Conservation (phyloP, 1,140 invertebrate genomes). For the Anastatus disparis region DNA sequence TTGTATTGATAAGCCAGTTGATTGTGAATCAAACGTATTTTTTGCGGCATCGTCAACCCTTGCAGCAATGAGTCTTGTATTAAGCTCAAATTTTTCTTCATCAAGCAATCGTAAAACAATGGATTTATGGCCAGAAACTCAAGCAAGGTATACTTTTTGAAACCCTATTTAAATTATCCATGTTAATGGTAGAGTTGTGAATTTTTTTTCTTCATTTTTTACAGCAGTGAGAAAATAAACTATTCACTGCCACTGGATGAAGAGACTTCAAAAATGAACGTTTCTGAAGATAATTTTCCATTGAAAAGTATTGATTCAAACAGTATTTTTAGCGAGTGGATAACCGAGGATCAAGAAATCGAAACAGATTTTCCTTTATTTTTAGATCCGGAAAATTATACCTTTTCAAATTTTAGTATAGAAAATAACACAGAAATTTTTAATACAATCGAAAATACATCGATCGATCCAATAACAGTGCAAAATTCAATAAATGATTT, state of each 20-base stretch:
- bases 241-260: not conserved
- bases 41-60: constrained; percentile 46
- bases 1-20: constrained; percentile 45
- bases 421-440: not conserved
- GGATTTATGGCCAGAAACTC: not conserved
- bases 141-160: too few relatives aligned
- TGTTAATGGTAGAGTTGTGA: too few relatives aligned
- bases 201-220: too few relatives aligned
- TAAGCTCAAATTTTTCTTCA: constrained; percentile 48
- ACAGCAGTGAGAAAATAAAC: not conserved
- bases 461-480: not conserved
- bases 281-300: not conserved
- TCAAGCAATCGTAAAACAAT: not conserved
- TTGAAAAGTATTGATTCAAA: not conserved
- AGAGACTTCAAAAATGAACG: not conserved
- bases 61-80: constrained; percentile 53
- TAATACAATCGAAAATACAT: not conserved
- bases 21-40: constrained; percentile 45
- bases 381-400: too few relatives aligned
- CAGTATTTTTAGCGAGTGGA: constrained; percentile 14
- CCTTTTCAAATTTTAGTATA: not conserved
- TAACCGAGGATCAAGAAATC: not conserved
- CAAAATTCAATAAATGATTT: not conserved
- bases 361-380: too few relatives aligned
- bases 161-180: too few relatives aligned